Conservation (phyloP, 2,113 vertebrate species). For the Leptodactylus fuscus region DNA sequence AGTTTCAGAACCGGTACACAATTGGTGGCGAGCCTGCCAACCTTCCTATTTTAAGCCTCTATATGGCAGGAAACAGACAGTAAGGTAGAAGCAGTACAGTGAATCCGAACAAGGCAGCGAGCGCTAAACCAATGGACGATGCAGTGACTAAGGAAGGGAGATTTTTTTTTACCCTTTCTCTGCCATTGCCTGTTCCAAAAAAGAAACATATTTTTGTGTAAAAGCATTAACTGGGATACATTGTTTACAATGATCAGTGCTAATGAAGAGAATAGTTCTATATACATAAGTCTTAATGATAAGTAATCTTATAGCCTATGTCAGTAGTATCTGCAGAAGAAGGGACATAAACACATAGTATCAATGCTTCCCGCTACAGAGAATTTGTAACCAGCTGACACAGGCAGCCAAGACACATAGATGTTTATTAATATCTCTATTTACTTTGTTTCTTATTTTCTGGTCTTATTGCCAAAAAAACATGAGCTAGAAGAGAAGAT, state of each 20-base stretch:
- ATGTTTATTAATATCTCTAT: slow-evolving; percentile 37
- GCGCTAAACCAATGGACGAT: not conserved
- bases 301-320: too few species aligned
- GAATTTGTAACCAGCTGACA: slow-evolving; percentile 11
- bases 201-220: not conserved
- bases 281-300: too few species aligned
- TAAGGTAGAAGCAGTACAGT: slow-evolving; percentile 8
- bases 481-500: not conserved
- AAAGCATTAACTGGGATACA: not conserved
- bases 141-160: not conserved
- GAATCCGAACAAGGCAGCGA: not conserved
- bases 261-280: too few species aligned
- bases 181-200: not conserved
- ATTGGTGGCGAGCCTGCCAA: slow-evolving; percentile 53
- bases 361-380: not conserved
- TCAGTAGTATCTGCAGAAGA: not conserved
- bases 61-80: slow-evolving; percentile 23
- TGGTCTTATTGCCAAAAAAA: slow-evolving; percentile 22
- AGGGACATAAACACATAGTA: not conserved
- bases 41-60: slow-evolving; percentile 47
- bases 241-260: not conserved
- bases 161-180: not conserved
- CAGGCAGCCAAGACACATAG: slow-evolving; percentile 5
- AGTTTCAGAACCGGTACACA: slow-evolving; percentile 56
- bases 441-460: slow-evolving; percentile 22